Percentiles rank a stretch among this genome's conserved stretches.
phyloP scores from a whole-genome alignment of 2,113 vertebrate genomes.

The Gasterosteus aculeatus region DNA sequence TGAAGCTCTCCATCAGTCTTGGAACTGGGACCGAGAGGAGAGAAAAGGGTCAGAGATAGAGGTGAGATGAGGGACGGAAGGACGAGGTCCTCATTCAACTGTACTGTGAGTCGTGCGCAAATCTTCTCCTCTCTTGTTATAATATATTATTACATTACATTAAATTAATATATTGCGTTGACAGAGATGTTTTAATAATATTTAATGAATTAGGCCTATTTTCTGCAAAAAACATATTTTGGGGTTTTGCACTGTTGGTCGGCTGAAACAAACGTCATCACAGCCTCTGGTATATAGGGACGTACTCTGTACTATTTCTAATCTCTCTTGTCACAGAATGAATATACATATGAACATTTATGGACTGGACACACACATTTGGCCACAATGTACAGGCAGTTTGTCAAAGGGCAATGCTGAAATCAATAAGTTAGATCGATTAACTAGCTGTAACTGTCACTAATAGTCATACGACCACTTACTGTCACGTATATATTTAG shows the following conservation, averaged over 20 bases:
- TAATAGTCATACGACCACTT: too few relatives aligned
- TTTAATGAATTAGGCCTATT: neutral
- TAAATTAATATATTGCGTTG: neutral
- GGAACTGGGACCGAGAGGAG: slow-evolving; percentile 49
- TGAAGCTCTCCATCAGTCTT: slow-evolving; percentile 62
- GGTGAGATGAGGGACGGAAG: slow-evolving; percentile 27
- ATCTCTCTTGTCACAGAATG: neutral
- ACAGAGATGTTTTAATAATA: neutral
- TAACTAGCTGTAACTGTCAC: too few relatives aligned
- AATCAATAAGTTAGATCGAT: too few relatives aligned
- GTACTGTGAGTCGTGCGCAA: slow-evolving; percentile 15
- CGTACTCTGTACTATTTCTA: neutral
- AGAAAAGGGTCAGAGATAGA: slow-evolving; percentile 32
- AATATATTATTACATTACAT: neutral
- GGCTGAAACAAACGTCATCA: neutral
- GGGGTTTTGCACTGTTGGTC: neutral
- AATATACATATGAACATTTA: too few relatives aligned
- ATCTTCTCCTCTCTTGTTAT: neutral
- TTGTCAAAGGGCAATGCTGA: too few relatives aligned
- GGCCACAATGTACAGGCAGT: too few relatives aligned
- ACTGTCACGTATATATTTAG: too few relatives aligned
- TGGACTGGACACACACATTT: too few relatives aligned
- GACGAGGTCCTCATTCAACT: slow-evolving; percentile 19
- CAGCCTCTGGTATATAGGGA: neutral
- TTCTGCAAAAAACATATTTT: too few relatives aligned